phyloP scores from a whole-genome alignment of 2,113 vertebrate genomes.

The Dromas ardeola region DNA sequence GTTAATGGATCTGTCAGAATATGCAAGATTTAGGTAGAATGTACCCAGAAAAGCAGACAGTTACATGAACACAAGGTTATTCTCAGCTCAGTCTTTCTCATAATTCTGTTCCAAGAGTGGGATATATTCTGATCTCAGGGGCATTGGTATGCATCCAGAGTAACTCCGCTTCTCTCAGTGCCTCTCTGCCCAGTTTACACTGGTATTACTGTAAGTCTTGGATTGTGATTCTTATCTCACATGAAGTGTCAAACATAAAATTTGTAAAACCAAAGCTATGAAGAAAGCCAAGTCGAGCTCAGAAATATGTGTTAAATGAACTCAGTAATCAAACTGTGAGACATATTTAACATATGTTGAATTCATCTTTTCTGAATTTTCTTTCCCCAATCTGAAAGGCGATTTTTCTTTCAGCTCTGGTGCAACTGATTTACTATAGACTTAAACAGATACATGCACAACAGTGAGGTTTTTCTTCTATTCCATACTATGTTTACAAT shows the following conservation, averaged over 20 bases:
- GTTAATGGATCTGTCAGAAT: neutral
- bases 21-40: neutral
- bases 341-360: neutral
- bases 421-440: neutral
- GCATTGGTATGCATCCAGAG: neutral
- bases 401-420: neutral
- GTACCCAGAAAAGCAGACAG: neutral
- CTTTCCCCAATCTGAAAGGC: neutral
- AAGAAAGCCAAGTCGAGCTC: neutral
- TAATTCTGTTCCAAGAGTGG: neutral
- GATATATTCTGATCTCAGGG: neutral
- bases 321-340: neutral
- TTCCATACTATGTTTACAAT: neutral
- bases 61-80: neutral
- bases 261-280: neutral
- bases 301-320: conserved; percentile 4
- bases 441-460: neutral
- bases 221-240: neutral
- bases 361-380: neutral
- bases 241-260: neutral
- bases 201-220: neutral
- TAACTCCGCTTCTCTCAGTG: neutral
- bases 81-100: neutral
- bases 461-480: neutral
- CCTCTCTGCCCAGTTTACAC: neutral